Evolutionary conservation across 2,113 vertebrate species (phyloP), one percentile per base, ranked within the genome.

Genomic region (Amazona guildingii): DNA sequence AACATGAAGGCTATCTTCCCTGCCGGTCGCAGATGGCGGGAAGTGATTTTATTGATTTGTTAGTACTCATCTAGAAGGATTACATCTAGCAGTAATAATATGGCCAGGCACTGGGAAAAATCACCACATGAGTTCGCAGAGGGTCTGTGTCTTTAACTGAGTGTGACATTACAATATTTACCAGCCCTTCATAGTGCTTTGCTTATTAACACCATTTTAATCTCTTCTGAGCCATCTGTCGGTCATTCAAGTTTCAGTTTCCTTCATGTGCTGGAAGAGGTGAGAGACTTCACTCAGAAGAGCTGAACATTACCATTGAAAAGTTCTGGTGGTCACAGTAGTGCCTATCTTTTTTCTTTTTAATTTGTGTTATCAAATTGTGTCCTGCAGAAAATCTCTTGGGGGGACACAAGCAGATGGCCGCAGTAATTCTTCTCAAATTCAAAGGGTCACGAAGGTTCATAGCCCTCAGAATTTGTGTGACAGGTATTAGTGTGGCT

Each of bases 151-250:
- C 88, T 92, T 92, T 88, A 95, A 86, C 86, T 52, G 77, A 86
- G 55, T 75, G 52, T 76, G 73, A 78, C 76, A 81, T 74, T 83
- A 90, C 54, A 75, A 44, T 95, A 90, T 86, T 92, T 88, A 94
- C 79, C 69, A 93, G 64, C 43, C 70, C 57, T 92, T 86, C 69
- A 15, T 55, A 84, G 69, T 48, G 61, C 66, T 95, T 95, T 89
- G 74, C 89, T 92, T 96, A 91, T 94, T 95, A 97, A 89, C 95
- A 91, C 48, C 61, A 89, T 37, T 86, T 86, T 92, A 95, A 97
- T 97, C 93, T 95, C 69, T 85, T 92, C 83, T 95, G 86, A 95
- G 90, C 88, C 92, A 93, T 97, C 92, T 95, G 88, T 93, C 2
- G 43, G 92, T 95, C 95, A 95, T 83, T 92, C 88, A 95, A 81